Evolutionary conservation across 2,797 vertebrate genomes (phyloP), one percentile per base, ranked within the genome.

Genomic region (Alcedo atthis): DNA sequence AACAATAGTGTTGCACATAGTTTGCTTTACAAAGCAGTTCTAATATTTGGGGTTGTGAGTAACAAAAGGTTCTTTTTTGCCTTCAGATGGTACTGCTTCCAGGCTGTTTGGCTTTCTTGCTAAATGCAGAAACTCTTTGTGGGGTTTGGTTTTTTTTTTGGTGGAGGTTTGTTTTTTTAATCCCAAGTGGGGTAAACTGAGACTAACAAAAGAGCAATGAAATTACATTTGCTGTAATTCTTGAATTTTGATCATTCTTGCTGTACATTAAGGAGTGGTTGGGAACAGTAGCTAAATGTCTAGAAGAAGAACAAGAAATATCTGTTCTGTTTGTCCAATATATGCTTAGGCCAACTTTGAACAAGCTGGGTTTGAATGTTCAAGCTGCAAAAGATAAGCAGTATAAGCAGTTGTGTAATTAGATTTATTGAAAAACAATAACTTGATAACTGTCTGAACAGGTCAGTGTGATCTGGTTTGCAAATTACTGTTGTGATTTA

Each of bases 21-120:
- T 62, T 80, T 89, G 83, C 74, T 89, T 91, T 85, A 53, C 83
- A 75, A 62, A 87, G 83, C 83, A 67, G 35, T 87, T 96, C 64
- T 84, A 15, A 6, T 85, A 19, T 59, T 75, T 93, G 91, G 73
- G 82, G 45, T 75, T 79, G 49, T 89, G 75, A 86, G 80, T 80
- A 89, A 79, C 63, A 63, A 49, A 63, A 28, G 26, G 53, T 92
- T 94, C 87, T 62, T 78, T 64, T 91, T 84, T 93, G 67, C 40
- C 37, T 76, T 73, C 71, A 82, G 79, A 58, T 89, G 71, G 63
- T 81, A 61, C 57, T 84, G 48, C 40, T 95, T 85, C 67, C 83
- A 73, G 2, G 57, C 62, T 89, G 51, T 88, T 94, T 89, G 30
- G 30, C 61, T 81, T 83, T 92, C 87, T 87, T 92, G 67, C 78